Conservation (phyloP, 1,140 invertebrate genomes). For the Zaprionus camerounensis region DNA sequence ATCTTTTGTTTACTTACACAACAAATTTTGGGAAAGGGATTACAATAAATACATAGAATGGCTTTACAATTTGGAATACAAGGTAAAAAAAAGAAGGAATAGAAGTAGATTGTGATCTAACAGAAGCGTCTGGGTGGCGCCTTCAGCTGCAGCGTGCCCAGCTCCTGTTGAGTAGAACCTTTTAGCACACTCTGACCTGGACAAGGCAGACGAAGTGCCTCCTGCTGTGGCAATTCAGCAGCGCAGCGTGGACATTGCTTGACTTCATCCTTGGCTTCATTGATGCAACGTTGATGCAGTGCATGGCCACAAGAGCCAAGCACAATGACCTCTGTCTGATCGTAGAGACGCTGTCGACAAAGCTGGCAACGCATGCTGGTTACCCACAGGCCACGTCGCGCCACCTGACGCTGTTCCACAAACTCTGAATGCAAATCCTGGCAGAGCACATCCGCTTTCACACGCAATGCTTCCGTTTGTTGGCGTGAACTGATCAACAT, state of each 20-base stretch:
- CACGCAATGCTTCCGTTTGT: constrained; percentile 84
- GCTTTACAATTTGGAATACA: constrained; percentile 51
- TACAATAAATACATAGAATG: constrained; percentile 66
- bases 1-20: constrained; percentile 61
- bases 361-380: constrained; percentile 75
- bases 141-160: constrained; percentile 75
- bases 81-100: neutral
- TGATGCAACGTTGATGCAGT: constrained; percentile 67
- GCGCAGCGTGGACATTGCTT: constrained; percentile 68
- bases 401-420: constrained; percentile 37
- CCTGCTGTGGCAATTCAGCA: constrained; percentile 11
- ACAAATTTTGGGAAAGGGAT: constrained; percentile 23
- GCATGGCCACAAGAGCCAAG: constrained; percentile 78
- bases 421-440: constrained; percentile 83
- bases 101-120: constrained; percentile 25
- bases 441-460: constrained; percentile 77
- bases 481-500: constrained; percentile 85
- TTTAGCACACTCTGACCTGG: constrained; percentile 57
- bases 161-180: constrained; percentile 39
- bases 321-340: constrained; percentile 65
- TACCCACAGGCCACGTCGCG: constrained; percentile 72
- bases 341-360: constrained; percentile 72
- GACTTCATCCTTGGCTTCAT: constrained; percentile 20
- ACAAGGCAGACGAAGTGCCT: constrained; percentile 51
- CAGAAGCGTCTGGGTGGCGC: constrained; percentile 80